These are phyloP conservation scores for Lampris megalopsis DNA, from an alignment of 2,113 vertebrate genomes.

Conservation along the genomic window DNA sequence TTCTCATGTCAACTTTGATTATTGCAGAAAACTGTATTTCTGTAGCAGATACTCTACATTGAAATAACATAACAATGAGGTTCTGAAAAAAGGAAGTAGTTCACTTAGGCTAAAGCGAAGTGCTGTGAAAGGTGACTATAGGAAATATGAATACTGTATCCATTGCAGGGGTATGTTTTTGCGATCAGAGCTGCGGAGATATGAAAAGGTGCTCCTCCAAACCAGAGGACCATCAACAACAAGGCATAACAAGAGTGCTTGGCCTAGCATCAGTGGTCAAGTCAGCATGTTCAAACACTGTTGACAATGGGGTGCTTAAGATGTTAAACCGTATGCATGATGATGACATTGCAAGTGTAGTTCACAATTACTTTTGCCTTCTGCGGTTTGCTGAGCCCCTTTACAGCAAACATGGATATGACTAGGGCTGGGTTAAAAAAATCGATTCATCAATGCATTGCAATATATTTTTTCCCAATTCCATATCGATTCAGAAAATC, in stretches of 20 bases:
- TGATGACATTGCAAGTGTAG: slow-evolving; percentile 12
- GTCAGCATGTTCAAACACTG: background rate
- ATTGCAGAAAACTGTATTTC: too few relatives aligned
- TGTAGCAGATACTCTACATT: too few relatives aligned
- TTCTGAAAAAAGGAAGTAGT: too few relatives aligned
- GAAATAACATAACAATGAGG: too few relatives aligned
- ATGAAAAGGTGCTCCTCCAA: slow-evolving; percentile 13
- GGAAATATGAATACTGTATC: slow-evolving; percentile 6
- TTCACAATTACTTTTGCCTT: slow-evolving; percentile 7
- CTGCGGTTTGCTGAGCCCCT: slow-evolving; percentile 6
- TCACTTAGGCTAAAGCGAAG: too few relatives aligned
- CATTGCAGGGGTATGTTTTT: slow-evolving; percentile 22
- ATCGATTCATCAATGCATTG: too few relatives aligned
- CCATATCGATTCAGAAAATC: too few relatives aligned
- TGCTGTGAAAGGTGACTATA: too few relatives aligned
- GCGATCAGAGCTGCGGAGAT: slow-evolving; percentile 12
- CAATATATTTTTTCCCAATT: too few relatives aligned
- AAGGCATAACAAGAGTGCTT: slow-evolving; percentile 10
- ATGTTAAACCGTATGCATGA: slow-evolving; percentile 11
- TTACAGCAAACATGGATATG: too few relatives aligned
- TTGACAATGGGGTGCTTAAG: background rate
- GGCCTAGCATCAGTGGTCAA: background rate
- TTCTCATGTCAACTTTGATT: too few relatives aligned
- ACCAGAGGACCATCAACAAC: background rate
- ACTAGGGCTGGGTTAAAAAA: too few relatives aligned